Conservation (phyloP, 2,113 vertebrate species). For the Sorex araneus region DNA sequence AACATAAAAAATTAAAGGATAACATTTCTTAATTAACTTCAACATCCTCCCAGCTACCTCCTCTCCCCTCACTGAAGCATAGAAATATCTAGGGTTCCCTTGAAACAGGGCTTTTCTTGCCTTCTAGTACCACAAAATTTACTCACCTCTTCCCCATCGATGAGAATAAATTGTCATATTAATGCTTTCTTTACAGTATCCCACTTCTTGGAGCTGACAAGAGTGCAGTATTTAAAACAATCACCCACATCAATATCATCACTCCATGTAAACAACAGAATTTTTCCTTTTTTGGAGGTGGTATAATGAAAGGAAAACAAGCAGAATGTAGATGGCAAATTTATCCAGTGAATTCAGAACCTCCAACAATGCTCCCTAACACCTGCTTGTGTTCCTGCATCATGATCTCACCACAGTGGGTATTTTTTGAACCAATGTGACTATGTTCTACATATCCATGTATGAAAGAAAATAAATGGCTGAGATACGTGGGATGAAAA, state of each 20-base stretch:
- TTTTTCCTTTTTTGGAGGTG: background rate
- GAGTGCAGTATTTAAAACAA: background rate
- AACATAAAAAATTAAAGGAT: too few species aligned
- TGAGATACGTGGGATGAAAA: conserved; percentile 25
- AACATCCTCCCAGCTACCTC: too few species aligned
- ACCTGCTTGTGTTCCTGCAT: background rate
- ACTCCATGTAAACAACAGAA: background rate
- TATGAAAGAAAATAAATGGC: background rate
- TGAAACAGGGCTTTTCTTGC: background rate
- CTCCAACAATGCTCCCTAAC: too few species aligned
- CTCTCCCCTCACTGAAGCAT: background rate
- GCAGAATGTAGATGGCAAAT: too few species aligned
- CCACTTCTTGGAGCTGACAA: conserved; percentile 22
- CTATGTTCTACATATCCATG: background rate
- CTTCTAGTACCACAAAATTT: background rate
- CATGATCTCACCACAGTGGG: background rate
- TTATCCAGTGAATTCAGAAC: too few species aligned
- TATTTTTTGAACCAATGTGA: background rate
- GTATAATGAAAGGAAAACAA: too few species aligned
- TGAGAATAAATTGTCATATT: background rate
- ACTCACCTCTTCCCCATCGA: too few species aligned
- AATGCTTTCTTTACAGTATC: background rate
- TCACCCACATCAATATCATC: background rate
- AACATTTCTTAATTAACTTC: too few species aligned
- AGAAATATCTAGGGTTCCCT: background rate